Base-by-base conservation (phyloP, 2,888 invertebrate genomes). In the Caenorhabditis drosophilae region DNA sequence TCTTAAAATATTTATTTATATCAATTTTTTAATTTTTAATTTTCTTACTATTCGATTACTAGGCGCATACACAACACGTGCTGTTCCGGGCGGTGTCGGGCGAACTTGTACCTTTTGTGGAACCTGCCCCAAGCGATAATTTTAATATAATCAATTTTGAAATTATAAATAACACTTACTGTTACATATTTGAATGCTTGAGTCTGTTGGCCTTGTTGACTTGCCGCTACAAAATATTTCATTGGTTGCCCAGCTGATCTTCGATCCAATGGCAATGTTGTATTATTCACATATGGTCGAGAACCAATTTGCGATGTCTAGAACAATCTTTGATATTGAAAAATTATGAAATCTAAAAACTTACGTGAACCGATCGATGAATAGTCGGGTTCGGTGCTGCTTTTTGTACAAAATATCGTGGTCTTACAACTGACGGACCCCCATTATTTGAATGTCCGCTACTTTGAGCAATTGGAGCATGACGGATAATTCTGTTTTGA, bases 361-460 rank as follows among this genome's bases (percentile, higher is more conserved):
- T 3, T 40, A 40, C 44, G 15, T 27, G 26, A n/a, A 42, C 25
- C 23, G 15, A 22, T 27, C 25, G 42, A 2, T 40, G n/a, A 42
- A 25, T 20, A 23, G 11, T 31, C 27, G 4, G n/a, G 15, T 18
- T 9, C 7, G 35, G 35, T 26, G 27, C n/a, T n/a, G 56, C 41
- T 42, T 62, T 62, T 25, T 62, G 62, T 20, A 62, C 62, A 26
- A 44, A 62, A 45, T 57, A 62, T 2, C 62, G 38, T 1, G 44
- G 50, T 25, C 49, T 52, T 2, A 46, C 12, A 11, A 44, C 11
- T 18, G 48, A 45, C 1, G 54, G 60, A 26, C 54, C n/a, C n/a
- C n/a, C n/a, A n/a, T n/a, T n/a, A n/a, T n/a, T n/a, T n/a, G n/a
- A n/a, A n/a, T n/a, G n/a, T n/a, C n/a, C 48, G 27, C 12, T 49